Conservation (phyloP, 2,888 invertebrate species). For the Ectemnius continuus region DNA sequence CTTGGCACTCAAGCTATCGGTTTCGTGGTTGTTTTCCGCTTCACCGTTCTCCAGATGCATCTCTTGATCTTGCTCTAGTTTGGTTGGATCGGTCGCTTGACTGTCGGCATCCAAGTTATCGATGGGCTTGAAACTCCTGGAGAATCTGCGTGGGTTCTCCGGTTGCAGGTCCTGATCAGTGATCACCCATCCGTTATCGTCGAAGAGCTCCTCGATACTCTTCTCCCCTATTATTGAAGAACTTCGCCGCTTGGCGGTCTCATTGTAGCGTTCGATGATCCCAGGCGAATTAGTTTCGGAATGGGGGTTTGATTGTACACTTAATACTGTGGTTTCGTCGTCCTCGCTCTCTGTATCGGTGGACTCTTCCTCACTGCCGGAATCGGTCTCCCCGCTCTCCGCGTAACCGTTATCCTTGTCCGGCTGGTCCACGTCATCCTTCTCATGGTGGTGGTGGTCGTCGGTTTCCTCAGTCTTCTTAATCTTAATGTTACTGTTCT, state of each 20-base stretch:
- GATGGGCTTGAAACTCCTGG: conserved; percentile 5
- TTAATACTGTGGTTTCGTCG: conserved; percentile 41
- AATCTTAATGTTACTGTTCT: conserved; percentile 47
- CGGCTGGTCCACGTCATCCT: too few species aligned
- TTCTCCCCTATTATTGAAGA: conserved; percentile 54
- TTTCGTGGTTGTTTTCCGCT: not conserved
- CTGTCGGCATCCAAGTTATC: not conserved
- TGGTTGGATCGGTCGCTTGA: not conserved
- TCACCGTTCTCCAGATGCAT: not conserved
- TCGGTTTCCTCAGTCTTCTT: conserved; percentile 29
- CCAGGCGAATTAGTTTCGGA: conserved; percentile 24
- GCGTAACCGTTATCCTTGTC: not conserved
- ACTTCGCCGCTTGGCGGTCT: conserved; percentile 43
- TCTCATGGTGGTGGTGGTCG: conserved; percentile 2
- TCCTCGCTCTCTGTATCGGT: conserved; percentile 28
- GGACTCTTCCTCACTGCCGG: conserved; percentile 19
- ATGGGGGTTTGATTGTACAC: conserved; percentile 30
- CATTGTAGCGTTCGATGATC: conserved; percentile 35
- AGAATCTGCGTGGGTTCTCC: conserved; percentile 11
- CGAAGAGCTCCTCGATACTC: conserved; percentile 69
- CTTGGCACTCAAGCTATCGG: conserved; percentile 13
- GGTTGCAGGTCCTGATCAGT: conserved; percentile 63
- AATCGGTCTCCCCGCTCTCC: conserved; percentile 10
- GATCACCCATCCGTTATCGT: conserved; percentile 75
- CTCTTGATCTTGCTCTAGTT: not conserved